These are phyloP conservation scores for Varanus komodoensis DNA, from an alignment of 2,113 vertebrate species.

Conservation along the genomic window DNA sequence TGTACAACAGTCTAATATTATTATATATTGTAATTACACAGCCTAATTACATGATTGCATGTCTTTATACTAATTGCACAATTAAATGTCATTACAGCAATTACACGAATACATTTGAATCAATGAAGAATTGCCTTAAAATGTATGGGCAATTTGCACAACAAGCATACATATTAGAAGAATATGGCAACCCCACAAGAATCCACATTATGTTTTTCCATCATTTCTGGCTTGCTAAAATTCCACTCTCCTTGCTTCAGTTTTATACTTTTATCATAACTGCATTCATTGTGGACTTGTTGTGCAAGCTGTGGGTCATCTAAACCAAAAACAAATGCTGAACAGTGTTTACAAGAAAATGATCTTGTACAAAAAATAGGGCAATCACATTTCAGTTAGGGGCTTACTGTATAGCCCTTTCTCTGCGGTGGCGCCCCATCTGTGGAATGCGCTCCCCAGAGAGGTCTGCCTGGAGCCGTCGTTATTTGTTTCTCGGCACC, in stretches of 20 bases:
- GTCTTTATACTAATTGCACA: constrained; percentile 72
- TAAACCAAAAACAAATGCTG: background rate
- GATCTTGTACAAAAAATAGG: background rate
- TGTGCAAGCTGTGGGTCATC: no score
- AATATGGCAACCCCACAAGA: constrained; percentile 5
- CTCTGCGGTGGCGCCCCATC: no score
- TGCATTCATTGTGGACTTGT: background rate
- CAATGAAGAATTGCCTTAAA: constrained; percentile 64
- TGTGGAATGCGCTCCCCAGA: no score
- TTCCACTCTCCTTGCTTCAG: background rate
- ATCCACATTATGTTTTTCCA: background rate
- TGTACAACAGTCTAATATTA: constrained; percentile 63
- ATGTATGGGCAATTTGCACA: constrained; percentile 30
- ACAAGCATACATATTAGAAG: constrained; percentile 4
- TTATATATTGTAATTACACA: constrained; percentile 70
- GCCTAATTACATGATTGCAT: constrained; percentile 67
- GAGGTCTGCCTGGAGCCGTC: no score
- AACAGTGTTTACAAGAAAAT: background rate
- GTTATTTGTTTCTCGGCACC: no score
- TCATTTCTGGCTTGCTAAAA: background rate
- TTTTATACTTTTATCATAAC: background rate
- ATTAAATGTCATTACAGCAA: constrained; percentile 69
- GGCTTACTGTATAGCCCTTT: background rate
- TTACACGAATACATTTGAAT: constrained; percentile 65
- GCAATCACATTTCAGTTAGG: background rate